These are phyloP conservation scores for Eudemis profundana DNA, from an alignment of 2,888 invertebrate genomes.

Conservation along the genomic window DNA sequence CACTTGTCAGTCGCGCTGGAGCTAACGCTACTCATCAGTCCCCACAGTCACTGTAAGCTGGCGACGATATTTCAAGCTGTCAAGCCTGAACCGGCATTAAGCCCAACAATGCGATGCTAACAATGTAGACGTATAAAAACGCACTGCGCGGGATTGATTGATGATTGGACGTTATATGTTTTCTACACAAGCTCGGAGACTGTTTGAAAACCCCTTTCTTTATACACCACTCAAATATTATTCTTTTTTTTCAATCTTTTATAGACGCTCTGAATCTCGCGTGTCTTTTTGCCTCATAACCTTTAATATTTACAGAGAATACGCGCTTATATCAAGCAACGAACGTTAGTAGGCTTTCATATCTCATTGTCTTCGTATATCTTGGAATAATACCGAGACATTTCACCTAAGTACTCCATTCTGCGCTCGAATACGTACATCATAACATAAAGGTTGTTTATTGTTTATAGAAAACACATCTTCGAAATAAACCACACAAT, in stretches of 20 bases:
- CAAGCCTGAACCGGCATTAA: slow-evolving; percentile 30
- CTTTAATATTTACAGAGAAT: too few relatives aligned
- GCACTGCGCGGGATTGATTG: slow-evolving; percentile 34
- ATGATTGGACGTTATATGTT: slow-evolving; percentile 15
- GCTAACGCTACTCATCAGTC: not conserved
- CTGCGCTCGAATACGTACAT: slow-evolving; percentile 11
- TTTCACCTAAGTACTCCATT: slow-evolving; percentile 28
- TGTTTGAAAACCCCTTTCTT: slow-evolving; percentile 3
- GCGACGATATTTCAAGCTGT: slow-evolving; percentile 40
- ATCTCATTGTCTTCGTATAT: slow-evolving; percentile 10
- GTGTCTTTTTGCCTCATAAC: not conserved
- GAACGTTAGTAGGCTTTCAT: too few relatives aligned
- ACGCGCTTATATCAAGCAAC: too few relatives aligned
- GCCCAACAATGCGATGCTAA: slow-evolving; percentile 34
- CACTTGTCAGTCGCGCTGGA: not conserved
- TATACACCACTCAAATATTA: not conserved
- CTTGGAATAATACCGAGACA: slow-evolving; percentile 3
- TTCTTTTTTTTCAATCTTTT: not conserved
- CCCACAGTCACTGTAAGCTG: not conserved
- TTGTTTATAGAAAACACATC: slow-evolving; percentile 43
- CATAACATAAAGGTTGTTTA: slow-evolving; percentile 30
- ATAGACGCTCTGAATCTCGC: not conserved
- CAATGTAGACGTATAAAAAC: slow-evolving; percentile 34
- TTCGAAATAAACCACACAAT: slow-evolving; percentile 43
- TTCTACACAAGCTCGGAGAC: not conserved